A percentile compares a stretch with the other conserved stretches of the same genome.
These are phyloP conservation scores for Serinus canaria DNA, from an alignment of 2,113 vertebrate species.

Conservation along the genomic window DNA sequence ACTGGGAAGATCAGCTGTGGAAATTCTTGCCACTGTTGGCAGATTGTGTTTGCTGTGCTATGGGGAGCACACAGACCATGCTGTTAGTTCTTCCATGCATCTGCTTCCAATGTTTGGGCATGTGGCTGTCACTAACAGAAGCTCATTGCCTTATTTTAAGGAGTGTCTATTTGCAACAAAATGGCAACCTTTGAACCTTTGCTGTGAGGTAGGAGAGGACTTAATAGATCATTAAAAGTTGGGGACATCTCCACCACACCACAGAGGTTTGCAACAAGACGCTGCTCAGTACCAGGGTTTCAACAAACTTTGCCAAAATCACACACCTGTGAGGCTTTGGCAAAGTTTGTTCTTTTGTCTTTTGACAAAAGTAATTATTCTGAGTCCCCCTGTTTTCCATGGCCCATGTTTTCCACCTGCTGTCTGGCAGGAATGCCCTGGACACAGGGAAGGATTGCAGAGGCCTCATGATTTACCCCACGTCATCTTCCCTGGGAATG, in stretches of 20 bases:
- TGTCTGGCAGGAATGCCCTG: background rate
- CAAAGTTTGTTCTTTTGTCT: background rate
- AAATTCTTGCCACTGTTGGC: background rate
- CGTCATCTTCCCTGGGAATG: background rate
- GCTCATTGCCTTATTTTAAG: background rate
- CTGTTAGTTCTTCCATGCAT: background rate
- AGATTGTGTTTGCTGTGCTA: background rate
- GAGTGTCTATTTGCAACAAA: background rate
- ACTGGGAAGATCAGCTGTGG: background rate
- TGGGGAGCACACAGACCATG: accelerated
- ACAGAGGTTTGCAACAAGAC: background rate
- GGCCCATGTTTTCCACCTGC: background rate
- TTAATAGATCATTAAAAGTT: background rate
- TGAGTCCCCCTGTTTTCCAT: background rate
- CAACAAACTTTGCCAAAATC: background rate
- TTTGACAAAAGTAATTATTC: background rate
- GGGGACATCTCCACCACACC: background rate
- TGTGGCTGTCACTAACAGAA: background rate
- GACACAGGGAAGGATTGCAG: background rate
- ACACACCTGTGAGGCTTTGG: background rate
- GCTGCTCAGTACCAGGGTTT: background rate
- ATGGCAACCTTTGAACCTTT: background rate
- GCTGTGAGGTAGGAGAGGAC: background rate
- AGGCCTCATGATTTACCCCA: background rate
- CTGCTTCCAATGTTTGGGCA: background rate